Evolutionary conservation across 2,888 invertebrate genomes (phyloP), one percentile per base, ranked within the genome.

Genomic region (Serrognathus titanus): DNA sequence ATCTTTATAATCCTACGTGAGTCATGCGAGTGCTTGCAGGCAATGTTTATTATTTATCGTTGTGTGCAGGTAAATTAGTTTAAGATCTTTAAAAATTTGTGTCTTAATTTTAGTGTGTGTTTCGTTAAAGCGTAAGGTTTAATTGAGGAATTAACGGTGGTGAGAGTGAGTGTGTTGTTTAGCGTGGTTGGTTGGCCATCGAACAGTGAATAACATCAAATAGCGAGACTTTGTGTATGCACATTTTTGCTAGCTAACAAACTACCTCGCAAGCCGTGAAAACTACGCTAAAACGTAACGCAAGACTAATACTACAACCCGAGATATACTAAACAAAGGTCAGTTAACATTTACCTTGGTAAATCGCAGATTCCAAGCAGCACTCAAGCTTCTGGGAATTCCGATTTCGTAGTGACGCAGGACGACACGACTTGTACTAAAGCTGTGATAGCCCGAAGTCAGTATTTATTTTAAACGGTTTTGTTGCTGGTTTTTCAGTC

Each of bases 131-230:
- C 24, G 24, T 7, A 5, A 7, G 24, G 24, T 4, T 31, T 31
- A 31, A 31, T 31, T 31, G 4, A 6, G 4, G 24, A 31, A 31
- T 31, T 31, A 31, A 9, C 43, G 12, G 12, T 16, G 16, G 38
- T 35, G 41, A 12, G 47, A 53, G 38, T 51, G 16, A 40, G 47
- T 66, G 63, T 78, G 73, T 83, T 83, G 82, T 78, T 79, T 80
- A 79, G 78, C 81, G 85, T 85, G 84, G 85, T 85, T 82, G 82
- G 83, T 84, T 85, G 83, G 85, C 85, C 85, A 85, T 86, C 85
- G 83, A 82, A 81, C 81, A 81, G 82, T 83, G 82, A 77, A 82
- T 80, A 83, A 85, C 84, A 84, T 83, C 83, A 82, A 81, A 78
- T 80, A 71, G 71, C 68, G 71, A 71, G 71, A 75, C 71, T 72